phyloP scores from a whole-genome alignment of 2,888 invertebrate genomes.

The Agrotis exclamationis region DNA sequence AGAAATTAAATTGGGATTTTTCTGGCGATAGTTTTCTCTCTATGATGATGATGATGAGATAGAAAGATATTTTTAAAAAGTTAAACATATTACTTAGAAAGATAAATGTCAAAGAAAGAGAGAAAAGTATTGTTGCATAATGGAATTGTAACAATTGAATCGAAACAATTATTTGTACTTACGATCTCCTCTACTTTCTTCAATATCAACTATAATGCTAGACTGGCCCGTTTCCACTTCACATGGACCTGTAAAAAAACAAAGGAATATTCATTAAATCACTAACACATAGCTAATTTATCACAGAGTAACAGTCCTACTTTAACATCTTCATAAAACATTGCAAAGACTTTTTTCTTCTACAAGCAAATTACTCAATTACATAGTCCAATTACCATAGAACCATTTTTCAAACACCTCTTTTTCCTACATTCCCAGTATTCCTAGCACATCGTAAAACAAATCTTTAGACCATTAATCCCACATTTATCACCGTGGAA shows the following conservation, averaged over 20 bases:
- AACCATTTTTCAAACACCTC: constrained; percentile 2
- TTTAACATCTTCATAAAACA: constrained; percentile 6
- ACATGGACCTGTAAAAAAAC: constrained; percentile 90
- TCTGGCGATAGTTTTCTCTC: too few relatives aligned
- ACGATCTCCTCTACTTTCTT: constrained; percentile 97
- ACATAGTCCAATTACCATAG: not conserved
- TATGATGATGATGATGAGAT: too few relatives aligned
- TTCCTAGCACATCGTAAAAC: constrained; percentile 33
- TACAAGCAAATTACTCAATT: constrained; percentile 1
- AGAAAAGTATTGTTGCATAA: too few relatives aligned
- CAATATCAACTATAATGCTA: constrained; percentile 97
- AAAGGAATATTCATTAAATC: constrained; percentile 6
- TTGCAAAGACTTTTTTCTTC: not conserved
- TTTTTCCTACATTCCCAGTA: constrained; percentile 23
- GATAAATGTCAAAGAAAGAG: too few relatives aligned
- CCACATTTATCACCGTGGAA: constrained; percentile 55
- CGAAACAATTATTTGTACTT: constrained; percentile 86
- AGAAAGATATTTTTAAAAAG: too few relatives aligned
- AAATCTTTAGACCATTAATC: constrained; percentile 51
- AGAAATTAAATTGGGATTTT: too few relatives aligned
- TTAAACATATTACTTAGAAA: too few relatives aligned
- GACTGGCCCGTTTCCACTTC: constrained; percentile 97
- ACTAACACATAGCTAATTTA: not conserved
- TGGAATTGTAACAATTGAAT: too few relatives aligned
- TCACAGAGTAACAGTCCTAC: not conserved